Evolutionary conservation across 2,113 vertebrate genomes (phyloP).

Genomic region (Phrynocephalus versicolor): DNA sequence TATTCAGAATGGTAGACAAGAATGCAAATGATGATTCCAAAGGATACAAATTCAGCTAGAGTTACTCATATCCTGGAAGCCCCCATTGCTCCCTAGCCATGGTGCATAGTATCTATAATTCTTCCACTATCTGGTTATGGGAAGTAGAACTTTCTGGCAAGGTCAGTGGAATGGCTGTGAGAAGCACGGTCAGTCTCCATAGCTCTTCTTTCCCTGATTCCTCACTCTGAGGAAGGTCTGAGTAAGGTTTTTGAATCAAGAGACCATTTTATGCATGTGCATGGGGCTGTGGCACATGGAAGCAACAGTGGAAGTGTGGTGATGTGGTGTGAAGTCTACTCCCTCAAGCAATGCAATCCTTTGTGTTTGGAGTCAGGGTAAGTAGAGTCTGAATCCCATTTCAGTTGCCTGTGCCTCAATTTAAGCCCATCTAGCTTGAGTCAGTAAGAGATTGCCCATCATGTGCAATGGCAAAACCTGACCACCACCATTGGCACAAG

Average conservation of each 20-base stretch:
- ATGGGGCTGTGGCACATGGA: no score
- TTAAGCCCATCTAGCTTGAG: background rate
- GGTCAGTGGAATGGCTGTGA: background rate
- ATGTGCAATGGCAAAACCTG: background rate
- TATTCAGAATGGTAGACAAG: background rate
- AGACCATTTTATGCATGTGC: no score
- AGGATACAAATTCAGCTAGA: slow-evolving; percentile 60
- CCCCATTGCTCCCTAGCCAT: slow-evolving; percentile 55
- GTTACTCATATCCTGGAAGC: slow-evolving; percentile 65
- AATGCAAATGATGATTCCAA: slow-evolving; percentile 52
- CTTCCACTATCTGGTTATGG: slow-evolving; percentile 40
- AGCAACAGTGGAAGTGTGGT: no score
- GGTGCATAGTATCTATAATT: slow-evolving; percentile 48
- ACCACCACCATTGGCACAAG: background rate
- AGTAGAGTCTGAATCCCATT: background rate
- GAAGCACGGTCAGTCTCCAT: no score
- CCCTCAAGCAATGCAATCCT: no score
- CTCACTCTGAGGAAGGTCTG: no score
- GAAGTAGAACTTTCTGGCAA: no score
- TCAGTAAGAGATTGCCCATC: background rate
- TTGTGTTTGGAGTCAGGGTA: no score
- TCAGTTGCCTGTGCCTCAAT: background rate
- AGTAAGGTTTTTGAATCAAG: no score
- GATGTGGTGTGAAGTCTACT: no score
- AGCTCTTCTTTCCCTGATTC: no score